phyloP scores from a whole-genome alignment of 2,797 vertebrate species.

The Sebastes dallii region DNA sequence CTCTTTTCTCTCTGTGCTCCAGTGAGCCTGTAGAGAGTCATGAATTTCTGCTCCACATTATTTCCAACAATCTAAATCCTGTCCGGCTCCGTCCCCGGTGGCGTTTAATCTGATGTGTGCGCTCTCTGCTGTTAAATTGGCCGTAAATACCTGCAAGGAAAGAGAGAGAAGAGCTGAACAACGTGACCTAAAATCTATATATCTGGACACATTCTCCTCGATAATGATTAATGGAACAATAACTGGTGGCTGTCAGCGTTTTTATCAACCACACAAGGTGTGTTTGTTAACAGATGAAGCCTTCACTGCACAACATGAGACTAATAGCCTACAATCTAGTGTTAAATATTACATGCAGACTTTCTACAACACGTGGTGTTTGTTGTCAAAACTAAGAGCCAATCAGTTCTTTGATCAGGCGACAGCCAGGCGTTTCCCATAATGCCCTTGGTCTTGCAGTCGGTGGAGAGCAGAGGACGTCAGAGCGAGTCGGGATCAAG shows the following conservation, averaged over 20 bases:
- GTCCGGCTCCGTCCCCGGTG: background rate
- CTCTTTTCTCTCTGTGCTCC: background rate
- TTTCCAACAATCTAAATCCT: background rate
- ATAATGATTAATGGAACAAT: background rate
- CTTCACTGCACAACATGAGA: too few species aligned
- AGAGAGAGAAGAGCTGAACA: background rate
- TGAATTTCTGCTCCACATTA: conserved; percentile 7
- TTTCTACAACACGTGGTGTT: too few species aligned
- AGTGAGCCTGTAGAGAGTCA: background rate
- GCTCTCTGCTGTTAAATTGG: background rate
- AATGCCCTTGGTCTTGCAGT: too few species aligned
- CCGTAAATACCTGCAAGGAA: background rate
- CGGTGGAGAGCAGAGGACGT: too few species aligned
- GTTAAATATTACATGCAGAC: too few species aligned
- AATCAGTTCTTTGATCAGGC: too few species aligned
- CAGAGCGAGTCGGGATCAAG: too few species aligned
- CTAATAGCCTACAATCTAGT: too few species aligned
- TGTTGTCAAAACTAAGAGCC: too few species aligned
- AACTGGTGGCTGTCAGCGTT: background rate
- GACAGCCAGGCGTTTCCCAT: too few species aligned
- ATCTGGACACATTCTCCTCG: background rate
- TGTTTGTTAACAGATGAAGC: too few species aligned
- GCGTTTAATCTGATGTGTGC: background rate
- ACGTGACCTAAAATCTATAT: background rate
- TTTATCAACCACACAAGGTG: too few species aligned